A percentile compares a stretch with the other conserved stretches of the same genome.
phyloP scores from a whole-genome alignment of 2,113 vertebrate species.

The Xerus inauris region DNA sequence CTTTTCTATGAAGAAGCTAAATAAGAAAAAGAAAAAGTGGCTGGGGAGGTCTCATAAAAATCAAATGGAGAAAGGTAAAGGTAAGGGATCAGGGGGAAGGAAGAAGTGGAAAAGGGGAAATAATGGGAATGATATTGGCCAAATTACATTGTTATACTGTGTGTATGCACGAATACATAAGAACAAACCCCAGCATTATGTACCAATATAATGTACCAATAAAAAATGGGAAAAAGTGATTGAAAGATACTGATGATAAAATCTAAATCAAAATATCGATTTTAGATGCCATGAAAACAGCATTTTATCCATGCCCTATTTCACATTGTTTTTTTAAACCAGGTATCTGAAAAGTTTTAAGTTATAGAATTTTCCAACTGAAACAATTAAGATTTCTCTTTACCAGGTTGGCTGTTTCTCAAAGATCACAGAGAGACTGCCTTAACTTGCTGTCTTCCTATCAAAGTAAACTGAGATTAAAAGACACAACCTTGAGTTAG shows the following conservation, averaged over 20 bases:
- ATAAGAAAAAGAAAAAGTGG: no score
- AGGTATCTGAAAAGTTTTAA: background rate
- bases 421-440: background rate
- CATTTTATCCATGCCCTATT: background rate
- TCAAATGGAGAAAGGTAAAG: no score
- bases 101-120: no score
- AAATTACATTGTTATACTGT: no score
- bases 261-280: constrained; percentile 7
- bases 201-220: no score
- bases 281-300: background rate
- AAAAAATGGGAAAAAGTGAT: background rate
- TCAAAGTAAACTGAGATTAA: constrained; percentile 37
- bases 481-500: background rate
- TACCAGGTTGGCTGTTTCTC: background rate
- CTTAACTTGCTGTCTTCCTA: background rate
- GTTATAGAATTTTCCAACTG: background rate
- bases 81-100: no score
- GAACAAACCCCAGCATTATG: no score
- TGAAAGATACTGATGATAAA: background rate
- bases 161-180: no score
- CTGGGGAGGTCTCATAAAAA: no score
- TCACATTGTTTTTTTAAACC: background rate
- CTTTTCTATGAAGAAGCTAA: no score
- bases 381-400: background rate
- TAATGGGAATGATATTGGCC: no score